Base-by-base conservation (phyloP, 1,140 invertebrate species). In the Solenopsis invicta region DNA sequence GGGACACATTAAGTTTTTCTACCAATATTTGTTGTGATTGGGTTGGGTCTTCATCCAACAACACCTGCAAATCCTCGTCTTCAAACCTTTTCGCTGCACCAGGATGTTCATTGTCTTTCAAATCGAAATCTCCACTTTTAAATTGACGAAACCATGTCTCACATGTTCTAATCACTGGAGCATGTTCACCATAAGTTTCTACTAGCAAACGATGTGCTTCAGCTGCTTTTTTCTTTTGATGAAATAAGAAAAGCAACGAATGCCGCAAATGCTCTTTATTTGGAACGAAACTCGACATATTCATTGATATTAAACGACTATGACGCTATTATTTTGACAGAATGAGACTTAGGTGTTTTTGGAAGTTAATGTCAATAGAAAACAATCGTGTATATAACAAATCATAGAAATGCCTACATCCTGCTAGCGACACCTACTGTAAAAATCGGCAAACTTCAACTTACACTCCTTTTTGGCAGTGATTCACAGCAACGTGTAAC, bases 1-100 rank as follows among this genome's bases (percentile, higher is more conserved):
- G 50, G 10, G 50, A 52, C 3, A 56, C 54, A 56, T 52, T 52
- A 10, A 52, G 9, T 52, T 13, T 1, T n/a, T 41, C 34, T 66
- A 34, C 34, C 6, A 66, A 66, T 37, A 41, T 18, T 18, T 8
- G 6, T 66, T 66, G 62, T 9, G 62, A n/a, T 41, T 66, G 62
- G 4, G 61, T 62, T 37, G 66, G 8, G 41, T 69, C 66, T 1
- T 69, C 66, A 69, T 69, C 66, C 66, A 69, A 69, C 16, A 69
- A 48, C n/a, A 4, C 41, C 12, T 69, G 66, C 41, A 69, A 69
- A 24, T 69, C 9, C 18, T 21, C 41, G 41, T 69, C 41, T 69
- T 69, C 41, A 4, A 2, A 69, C 6, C 24, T 50, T 69, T 48
- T 2, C 8, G 54, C 6, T 56, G 10, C 8, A 66, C 34, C 34